Conservation (phyloP, 2,113 vertebrate species). For the Halichoerus grypus region DNA sequence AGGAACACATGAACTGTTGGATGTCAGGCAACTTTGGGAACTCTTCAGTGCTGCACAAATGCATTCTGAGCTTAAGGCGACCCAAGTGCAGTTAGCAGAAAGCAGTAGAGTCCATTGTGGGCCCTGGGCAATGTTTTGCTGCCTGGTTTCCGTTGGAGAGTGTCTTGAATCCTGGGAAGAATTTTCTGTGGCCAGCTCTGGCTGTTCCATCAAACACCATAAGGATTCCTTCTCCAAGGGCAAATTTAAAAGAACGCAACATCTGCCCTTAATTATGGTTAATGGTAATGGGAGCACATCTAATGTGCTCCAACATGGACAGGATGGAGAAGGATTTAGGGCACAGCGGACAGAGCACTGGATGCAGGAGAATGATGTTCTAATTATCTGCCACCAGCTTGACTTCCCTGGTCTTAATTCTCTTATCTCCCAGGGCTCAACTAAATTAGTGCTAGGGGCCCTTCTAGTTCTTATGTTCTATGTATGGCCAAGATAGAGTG, state of each 20-base stretch:
- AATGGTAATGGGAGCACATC: not conserved
- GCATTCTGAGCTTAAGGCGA: not conserved
- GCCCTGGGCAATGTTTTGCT: not conserved
- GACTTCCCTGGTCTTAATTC: not conserved
- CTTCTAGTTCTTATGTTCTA: not conserved
- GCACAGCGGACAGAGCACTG: not conserved
- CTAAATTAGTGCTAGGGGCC: not conserved
- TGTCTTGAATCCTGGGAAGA: not conserved
- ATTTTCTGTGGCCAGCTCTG: not conserved
- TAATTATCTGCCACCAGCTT: not conserved
- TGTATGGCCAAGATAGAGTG: not conserved
- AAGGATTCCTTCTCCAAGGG: not conserved
- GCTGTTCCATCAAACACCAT: not conserved
- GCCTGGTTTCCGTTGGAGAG: not conserved
- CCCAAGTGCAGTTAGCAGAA: accelerated
- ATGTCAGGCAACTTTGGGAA: not conserved
- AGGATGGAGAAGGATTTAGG: not conserved
- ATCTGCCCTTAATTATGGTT: not conserved
- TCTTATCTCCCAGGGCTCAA: not conserved
- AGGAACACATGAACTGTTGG: not conserved
- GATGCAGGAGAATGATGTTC: not conserved
- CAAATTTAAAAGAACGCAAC: not conserved
- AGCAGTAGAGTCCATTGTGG: not conserved
- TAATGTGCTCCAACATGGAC: not conserved
- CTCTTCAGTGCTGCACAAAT: not conserved